A percentile compares a stretch with the other conserved stretches of the same genome.
phyloP scores from a whole-genome alignment of 2,113 vertebrate genomes.

The Ophthalmotilapia sp. region DNA sequence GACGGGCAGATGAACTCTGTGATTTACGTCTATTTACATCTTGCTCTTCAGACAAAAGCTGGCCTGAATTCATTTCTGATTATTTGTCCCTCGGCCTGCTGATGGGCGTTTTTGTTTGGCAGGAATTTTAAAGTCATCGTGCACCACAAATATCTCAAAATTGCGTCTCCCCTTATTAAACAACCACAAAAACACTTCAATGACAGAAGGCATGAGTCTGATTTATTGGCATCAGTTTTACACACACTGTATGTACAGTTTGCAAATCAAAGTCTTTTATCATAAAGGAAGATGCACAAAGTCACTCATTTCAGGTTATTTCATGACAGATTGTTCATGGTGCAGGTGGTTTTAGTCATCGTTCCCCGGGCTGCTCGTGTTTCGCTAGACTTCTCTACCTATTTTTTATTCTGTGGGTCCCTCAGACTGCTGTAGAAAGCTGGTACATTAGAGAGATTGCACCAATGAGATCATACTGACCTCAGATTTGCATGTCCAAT shows the following conservation, averaged over 20 bases:
- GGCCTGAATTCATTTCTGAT: background rate
- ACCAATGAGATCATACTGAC: background rate
- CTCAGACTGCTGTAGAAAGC: background rate
- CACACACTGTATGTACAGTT: background rate
- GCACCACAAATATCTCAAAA: background rate
- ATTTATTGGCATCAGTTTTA: slow-evolving; percentile 45
- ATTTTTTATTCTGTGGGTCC: background rate
- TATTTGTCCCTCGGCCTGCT: background rate
- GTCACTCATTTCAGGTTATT: background rate
- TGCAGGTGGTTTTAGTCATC: background rate
- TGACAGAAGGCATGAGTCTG: slow-evolving; percentile 20
- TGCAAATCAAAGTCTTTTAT: background rate
- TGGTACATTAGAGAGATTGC: background rate
- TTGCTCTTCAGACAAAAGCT: background rate
- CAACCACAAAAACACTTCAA: background rate
- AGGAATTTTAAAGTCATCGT: background rate
- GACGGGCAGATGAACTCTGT: background rate
- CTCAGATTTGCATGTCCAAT: background rate
- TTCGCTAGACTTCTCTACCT: background rate
- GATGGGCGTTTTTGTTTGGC: background rate
- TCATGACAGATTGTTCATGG: background rate
- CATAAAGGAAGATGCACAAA: background rate
- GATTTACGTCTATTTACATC: slow-evolving; percentile 21
- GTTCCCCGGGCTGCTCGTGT: background rate
- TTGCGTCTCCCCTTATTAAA: background rate